Percentiles rank a stretch among this genome's conserved stretches.
Evolutionary conservation across 2,888 invertebrate species (phyloP).

Genomic region (Philhelius pedissequus): DNA sequence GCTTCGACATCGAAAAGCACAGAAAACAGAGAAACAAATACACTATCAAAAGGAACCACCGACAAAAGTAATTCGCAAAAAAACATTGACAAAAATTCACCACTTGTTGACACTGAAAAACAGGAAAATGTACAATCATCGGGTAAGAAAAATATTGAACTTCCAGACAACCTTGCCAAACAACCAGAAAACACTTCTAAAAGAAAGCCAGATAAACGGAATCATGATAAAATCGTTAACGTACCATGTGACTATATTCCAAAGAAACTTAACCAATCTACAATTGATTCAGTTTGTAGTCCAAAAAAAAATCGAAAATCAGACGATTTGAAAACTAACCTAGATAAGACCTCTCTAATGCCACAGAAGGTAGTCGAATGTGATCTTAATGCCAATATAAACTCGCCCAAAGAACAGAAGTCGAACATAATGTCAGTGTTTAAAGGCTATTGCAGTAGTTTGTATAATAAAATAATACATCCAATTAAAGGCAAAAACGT

Average conservation of each 20-base stretch:
- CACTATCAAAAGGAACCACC: background rate
- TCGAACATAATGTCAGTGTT: background rate
- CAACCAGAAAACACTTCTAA: background rate
- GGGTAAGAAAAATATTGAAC: background rate
- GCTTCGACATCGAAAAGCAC: background rate
- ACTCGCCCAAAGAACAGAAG: background rate
- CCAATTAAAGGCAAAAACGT: background rate
- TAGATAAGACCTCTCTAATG: no score
- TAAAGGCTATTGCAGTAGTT: constrained; percentile 4
- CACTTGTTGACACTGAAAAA: background rate
- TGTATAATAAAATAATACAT: background rate
- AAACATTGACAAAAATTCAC: background rate
- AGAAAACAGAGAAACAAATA: background rate
- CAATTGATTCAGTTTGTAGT: background rate
- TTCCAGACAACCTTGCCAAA: background rate
- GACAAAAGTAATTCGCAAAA: background rate
- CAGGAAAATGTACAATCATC: background rate
- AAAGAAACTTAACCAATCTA: background rate
- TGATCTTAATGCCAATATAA: background rate
- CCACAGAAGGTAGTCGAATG: background rate
- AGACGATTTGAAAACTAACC: background rate
- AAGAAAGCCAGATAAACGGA: background rate
- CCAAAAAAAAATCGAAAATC: background rate
- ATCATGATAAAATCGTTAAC: background rate
- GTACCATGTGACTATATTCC: background rate